These are phyloP conservation scores for Amiota minor DNA, from an alignment of 2,888 invertebrate genomes.

Conservation along the genomic window DNA sequence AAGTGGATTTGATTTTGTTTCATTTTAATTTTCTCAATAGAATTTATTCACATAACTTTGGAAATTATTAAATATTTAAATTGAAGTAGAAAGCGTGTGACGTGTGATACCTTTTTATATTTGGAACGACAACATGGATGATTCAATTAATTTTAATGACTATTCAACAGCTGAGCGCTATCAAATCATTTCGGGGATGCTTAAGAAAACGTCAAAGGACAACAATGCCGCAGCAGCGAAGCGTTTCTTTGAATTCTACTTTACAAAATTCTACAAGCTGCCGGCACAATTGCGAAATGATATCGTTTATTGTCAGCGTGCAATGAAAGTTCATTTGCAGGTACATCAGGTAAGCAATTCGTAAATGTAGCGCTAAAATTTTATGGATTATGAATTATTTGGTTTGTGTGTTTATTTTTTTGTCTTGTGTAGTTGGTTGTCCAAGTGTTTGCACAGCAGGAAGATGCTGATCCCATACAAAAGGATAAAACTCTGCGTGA, in stretches of 20 bases:
- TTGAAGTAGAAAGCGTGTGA: no score
- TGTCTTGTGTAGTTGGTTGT: slow-evolving; percentile 44
- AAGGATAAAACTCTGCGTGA: slow-evolving; percentile 46
- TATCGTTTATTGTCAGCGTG: slow-evolving; percentile 54
- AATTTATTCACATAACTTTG: no score
- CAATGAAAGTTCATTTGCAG: slow-evolving; percentile 45
- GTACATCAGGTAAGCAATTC: slow-evolving; percentile 48
- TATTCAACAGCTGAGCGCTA: slow-evolving; percentile 43
- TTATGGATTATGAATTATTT: not conserved
- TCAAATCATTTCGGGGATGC: slow-evolving; percentile 52
- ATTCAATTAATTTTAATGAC: not conserved
- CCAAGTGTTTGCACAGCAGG: slow-evolving; percentile 32
- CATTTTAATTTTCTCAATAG: no score
- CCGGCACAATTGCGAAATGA: slow-evolving; percentile 49
- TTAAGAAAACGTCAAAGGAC: slow-evolving; percentile 51
- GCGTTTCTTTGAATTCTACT: slow-evolving; percentile 51
- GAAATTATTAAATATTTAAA: no score
- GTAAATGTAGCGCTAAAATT: not conserved
- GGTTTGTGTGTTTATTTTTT: not conserved
- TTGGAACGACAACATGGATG: not conserved
- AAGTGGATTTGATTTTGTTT: no score
- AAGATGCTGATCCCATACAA: slow-evolving; percentile 31
- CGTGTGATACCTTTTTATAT: no score
- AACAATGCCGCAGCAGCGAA: slow-evolving; percentile 46
- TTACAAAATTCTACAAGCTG: slow-evolving; percentile 52